A percentile compares a stretch with the other conserved stretches of the same genome.
These are phyloP conservation scores for Athalia cordata DNA, from an alignment of 2,888 invertebrate genomes.

Conservation along the genomic window DNA sequence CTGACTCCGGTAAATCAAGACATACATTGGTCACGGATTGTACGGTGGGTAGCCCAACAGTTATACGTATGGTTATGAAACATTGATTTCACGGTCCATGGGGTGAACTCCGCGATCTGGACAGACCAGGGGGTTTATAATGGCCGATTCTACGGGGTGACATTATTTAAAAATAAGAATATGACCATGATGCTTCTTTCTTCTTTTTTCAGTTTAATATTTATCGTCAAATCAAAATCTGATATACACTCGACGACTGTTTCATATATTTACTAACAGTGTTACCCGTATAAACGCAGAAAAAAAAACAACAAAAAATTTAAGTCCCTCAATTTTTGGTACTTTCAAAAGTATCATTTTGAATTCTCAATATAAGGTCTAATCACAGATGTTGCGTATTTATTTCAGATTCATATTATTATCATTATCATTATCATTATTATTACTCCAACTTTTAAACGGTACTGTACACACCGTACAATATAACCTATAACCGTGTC, in stretches of 20 bases:
- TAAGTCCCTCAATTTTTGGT: no score
- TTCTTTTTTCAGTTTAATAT: no score
- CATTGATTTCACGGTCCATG: conserved; percentile 71
- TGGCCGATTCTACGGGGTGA: conserved; percentile 14
- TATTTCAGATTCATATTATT: no score
- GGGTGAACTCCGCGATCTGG: conserved; percentile 7
- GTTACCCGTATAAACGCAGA: no score
- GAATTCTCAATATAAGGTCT: no score
- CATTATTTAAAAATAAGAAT: not conserved
- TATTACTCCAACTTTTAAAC: conserved; percentile 7
- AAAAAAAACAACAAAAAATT: no score
- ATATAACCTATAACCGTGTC: conserved; percentile 9
- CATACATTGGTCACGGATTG: conserved; percentile 73
- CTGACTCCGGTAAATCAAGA: conserved; percentile 68
- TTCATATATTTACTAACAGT: no score
- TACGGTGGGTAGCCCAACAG: conserved; percentile 57
- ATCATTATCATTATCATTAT: not conserved
- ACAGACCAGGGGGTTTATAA: not conserved
- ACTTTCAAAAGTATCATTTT: no score
- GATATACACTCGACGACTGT: no score
- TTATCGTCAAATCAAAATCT: no score
- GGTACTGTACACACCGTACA: conserved; percentile 18
- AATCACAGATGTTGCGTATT: no score
- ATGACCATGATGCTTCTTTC: no score
- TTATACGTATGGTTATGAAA: conserved; percentile 71